Evolutionary conservation across 2,113 vertebrate species (phyloP), one percentile per base, ranked within the genome.

Genomic region (Otocyon megalotis): DNA sequence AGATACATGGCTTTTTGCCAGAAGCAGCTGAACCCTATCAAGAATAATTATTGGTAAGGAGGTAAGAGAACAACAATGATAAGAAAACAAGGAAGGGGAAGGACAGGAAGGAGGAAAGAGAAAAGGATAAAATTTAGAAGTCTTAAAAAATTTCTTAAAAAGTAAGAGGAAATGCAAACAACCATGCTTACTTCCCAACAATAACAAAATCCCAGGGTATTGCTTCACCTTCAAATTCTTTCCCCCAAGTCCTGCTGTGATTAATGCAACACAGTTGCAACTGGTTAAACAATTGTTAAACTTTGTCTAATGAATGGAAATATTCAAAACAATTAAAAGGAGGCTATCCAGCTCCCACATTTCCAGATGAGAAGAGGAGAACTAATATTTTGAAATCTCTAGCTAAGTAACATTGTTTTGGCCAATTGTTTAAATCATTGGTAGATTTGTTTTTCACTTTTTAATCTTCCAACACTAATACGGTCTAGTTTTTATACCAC

Each of bases 371-470:
- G 43, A 60, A 63, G 43, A 82, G 32, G 93, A 76, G 69, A 69
- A 60, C 58, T 65, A 65, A 28, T 67, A 89, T 74, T 96, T 93
- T 76, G 20, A 79, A 94, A 94, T 63, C 16, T 53, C 32, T 8
- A 43, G 17, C 26, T 22, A 15, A 95, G 24, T 77, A 69, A 82
- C 58, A 86, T 14, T 37, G 8, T 16, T 83, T 84, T 81, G 62
- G 35, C 22, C 17, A 43, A 37, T 37, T 79, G 83, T 88, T 43
- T 50, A 81, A 96, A 74, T 35, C 12, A 92, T 17, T 8, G 15
- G 16, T 11, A 19, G 19, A 43, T 32, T 30, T 19, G 35, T 81
- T 85, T 54, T 37, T 26, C 10, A 82, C 20, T 32, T 88, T 85
- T 60, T 37, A 37, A 26, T 50, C 90, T 90, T 88, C 37, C 4